Evolutionary conservation across 2,888 invertebrate genomes (phyloP), one percentile per base, ranked within the genome.

Genomic region (Alviniconcha strummeri): DNA sequence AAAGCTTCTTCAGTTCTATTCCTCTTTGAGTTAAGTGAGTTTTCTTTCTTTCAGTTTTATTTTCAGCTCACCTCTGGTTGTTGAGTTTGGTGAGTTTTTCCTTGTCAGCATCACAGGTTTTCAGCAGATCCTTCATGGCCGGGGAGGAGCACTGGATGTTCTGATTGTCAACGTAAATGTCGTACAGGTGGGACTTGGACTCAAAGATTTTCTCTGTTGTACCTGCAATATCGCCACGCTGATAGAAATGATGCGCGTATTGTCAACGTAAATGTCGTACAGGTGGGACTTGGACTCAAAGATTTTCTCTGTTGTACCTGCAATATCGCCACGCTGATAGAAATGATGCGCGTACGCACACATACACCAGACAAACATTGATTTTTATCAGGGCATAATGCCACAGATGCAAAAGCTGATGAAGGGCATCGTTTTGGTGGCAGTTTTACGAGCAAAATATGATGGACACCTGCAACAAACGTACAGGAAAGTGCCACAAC

Each of bases 131-230:
- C 85, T 92, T 91, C 81, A 94, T 89, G 11, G 90, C 88, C 4
- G 90, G 90, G 13, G 91, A 90, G 56, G 90, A 90, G 54, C 92
- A 89, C 52, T 88, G 89, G 4, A 94, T 90, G 60, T 93, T 90
- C 86, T 93, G 93, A 86, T 93, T 93, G 88, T 94, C 93, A 8
- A 94, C 92, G 88, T 93, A 94, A 6, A 94, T 90, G 88, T 94
- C 94, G 87, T 93, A 94, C 72, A 94, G 88, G 81, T 91, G 90
- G 17, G 90, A 90, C 88, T 94, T 94, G 55, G 91, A 91, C 87
- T 94, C 93, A 90, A 94, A 94, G 88, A 94, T 94, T 88, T 94
- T 94, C 89, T 94, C 94, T 82, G 94, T 94, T 13, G 94, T 94
- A 89, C 94, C 94, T 94, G 86, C 17, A 36, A 36, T 3, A 36